Evolutionary conservation across 2,113 vertebrate genomes (phyloP).

Genomic region (Porphyrio hochstetteri): DNA sequence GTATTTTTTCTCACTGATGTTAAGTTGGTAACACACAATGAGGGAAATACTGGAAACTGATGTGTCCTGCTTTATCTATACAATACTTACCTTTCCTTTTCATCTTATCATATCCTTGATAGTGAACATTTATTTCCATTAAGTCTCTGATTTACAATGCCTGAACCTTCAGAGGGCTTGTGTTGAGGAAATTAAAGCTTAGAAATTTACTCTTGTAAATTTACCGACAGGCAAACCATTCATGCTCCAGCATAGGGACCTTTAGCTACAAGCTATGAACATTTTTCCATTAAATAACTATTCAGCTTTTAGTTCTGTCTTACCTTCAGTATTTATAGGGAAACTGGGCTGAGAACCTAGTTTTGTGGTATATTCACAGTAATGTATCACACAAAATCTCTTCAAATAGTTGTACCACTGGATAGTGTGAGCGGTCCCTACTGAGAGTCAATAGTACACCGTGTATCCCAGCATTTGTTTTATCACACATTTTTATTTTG

Average conservation of each 20-base stretch:
- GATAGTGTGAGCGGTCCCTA: conserved; percentile 26
- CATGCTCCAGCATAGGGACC: neutral
- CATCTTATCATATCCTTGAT: conserved; percentile 1
- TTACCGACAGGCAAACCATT: neutral
- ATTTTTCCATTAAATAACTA: neutral
- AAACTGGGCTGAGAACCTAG: neutral
- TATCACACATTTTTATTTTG: neutral
- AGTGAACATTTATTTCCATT: conserved; percentile 30
- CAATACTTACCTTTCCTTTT: conserved; percentile 50
- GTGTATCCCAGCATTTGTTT: conserved; percentile 27
- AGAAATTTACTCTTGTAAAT: neutral
- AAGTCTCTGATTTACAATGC: conserved; percentile 38
- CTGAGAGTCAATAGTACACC: conserved; percentile 31
- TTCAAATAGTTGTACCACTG: neutral
- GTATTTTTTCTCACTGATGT: conserved; percentile 28
- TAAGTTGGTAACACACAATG: conserved; percentile 29
- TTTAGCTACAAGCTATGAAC: neutral
- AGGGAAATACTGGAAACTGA: conserved; percentile 33
- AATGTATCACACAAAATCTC: neutral
- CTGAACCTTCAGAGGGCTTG: neutral
- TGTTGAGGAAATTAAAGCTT: neutral
- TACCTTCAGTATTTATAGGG: neutral
- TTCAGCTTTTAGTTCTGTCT: neutral
- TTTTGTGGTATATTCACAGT: neutral
- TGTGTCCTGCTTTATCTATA: conserved; percentile 36